Conservation (phyloP, 2,113 vertebrate species). For the Serilophus lunatus region DNA sequence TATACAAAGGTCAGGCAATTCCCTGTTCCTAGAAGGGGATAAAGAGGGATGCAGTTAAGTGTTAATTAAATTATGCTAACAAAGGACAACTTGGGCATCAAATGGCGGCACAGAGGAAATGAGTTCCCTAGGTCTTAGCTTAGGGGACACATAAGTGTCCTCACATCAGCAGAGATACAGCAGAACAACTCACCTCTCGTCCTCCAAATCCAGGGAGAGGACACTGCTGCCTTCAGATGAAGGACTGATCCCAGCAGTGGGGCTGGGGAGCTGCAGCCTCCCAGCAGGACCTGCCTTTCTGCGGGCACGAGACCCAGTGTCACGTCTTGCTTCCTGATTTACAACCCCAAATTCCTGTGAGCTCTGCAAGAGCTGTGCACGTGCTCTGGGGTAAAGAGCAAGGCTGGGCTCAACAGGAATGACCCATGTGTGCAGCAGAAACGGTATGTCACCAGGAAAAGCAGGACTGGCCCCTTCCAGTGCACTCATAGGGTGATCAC, state of each 20-base stretch:
- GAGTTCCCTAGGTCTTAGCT: background rate
- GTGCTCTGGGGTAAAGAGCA: background rate
- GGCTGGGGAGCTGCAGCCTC: background rate
- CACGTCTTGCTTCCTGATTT: background rate
- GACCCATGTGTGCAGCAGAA: background rate
- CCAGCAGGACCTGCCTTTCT: background rate
- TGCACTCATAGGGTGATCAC: background rate
- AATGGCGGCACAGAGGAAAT: background rate
- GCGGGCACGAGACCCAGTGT: accelerated
- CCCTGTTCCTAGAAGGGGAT: background rate
- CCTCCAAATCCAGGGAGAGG: accelerated
- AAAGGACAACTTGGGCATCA: background rate
- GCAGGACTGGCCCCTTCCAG: background rate
- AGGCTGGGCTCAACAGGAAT: background rate
- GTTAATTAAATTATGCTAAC: background rate
- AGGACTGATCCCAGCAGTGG: background rate
- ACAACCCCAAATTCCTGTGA: background rate
- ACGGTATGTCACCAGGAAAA: background rate
- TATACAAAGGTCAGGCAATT: accelerated
- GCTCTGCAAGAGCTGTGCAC: background rate
- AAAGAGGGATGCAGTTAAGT: background rate
- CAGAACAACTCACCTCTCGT: background rate
- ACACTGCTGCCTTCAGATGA: accelerated
- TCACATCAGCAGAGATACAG: background rate
- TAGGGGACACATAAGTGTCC: background rate